Evolutionary conservation across 2,113 vertebrate species (phyloP).

Genomic region (Ibidorhyncha struthersii): DNA sequence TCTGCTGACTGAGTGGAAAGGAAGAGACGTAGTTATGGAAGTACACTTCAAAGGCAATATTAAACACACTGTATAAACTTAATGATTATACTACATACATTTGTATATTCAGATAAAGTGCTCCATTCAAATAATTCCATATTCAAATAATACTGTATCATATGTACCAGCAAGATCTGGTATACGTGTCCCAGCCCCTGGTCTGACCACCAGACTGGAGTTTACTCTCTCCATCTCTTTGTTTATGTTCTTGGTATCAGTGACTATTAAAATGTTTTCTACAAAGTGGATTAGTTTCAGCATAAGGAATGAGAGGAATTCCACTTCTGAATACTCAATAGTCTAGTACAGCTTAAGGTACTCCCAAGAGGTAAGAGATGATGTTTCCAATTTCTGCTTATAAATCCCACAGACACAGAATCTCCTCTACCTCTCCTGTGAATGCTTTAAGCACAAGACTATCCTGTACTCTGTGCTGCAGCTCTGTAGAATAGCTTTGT

Average conservation of each 20-base stretch:
- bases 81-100: not conserved
- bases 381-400: not conserved
- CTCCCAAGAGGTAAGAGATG: not conserved
- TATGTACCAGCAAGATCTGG: not conserved
- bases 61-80: not conserved
- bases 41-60: not conserved
- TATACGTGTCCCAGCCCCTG: rapidly evolving
- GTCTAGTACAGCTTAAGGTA: not conserved
- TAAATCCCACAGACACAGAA: not conserved
- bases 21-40: not conserved
- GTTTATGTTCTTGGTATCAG: not conserved
- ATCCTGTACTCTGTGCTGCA: not conserved
- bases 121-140: not conserved
- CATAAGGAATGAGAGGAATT: not conserved
- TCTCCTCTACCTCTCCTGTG: not conserved
- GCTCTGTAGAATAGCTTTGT: not conserved
- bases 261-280: not conserved
- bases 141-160: not conserved
- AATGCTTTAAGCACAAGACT: not conserved
- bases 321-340: not conserved
- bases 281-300: not conserved
- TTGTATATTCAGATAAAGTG: not conserved
- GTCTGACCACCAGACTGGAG: not conserved
- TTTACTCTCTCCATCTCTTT: not conserved
- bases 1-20: too few relatives aligned